Percentiles rank a stretch among this genome's conserved stretches.
Evolutionary conservation across 2,888 invertebrate species (phyloP).

Genomic region (Caenorhabditis sp.): DNA sequence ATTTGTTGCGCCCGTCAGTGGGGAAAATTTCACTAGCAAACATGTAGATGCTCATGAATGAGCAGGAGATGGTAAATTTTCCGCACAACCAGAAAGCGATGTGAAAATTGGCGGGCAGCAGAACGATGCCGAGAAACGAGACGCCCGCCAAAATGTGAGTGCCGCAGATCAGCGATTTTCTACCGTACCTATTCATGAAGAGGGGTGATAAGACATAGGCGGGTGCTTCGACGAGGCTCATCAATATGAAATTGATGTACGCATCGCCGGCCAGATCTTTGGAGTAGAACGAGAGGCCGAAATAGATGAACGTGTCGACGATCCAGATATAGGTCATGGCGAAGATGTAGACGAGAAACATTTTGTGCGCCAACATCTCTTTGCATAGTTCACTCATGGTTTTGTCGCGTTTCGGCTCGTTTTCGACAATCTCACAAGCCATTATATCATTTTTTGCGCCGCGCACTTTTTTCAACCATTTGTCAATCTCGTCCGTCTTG

Average conservation of each 20-base stretch:
- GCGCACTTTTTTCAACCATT: constrained; percentile 43
- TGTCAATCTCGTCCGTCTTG: constrained; percentile 33
- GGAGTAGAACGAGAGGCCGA: constrained; percentile 63
- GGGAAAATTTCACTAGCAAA: constrained; percentile 61
- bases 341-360: constrained; percentile 43
- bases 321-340: constrained; percentile 58
- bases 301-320: constrained; percentile 63
- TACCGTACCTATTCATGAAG: constrained; percentile 51
- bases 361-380: constrained; percentile 42
- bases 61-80: constrained; percentile 61
- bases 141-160: constrained; percentile 47
- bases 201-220: constrained; percentile 58
- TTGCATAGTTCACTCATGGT: neutral
- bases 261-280: constrained; percentile 61
- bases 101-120: constrained; percentile 14
- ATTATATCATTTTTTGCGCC: constrained; percentile 23
- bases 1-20: constrained; percentile 46
- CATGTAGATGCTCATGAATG: constrained; percentile 65
- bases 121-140: constrained; percentile 36
- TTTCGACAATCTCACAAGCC: constrained; percentile 24
- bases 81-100: constrained; percentile 56
- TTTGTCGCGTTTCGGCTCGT: constrained; percentile 3
- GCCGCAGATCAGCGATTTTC: constrained; percentile 43
- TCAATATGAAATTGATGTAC: constrained; percentile 60
- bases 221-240: constrained; percentile 64